phyloP scores from a whole-genome alignment of 2,113 vertebrate species.

The Nicator chloris region DNA sequence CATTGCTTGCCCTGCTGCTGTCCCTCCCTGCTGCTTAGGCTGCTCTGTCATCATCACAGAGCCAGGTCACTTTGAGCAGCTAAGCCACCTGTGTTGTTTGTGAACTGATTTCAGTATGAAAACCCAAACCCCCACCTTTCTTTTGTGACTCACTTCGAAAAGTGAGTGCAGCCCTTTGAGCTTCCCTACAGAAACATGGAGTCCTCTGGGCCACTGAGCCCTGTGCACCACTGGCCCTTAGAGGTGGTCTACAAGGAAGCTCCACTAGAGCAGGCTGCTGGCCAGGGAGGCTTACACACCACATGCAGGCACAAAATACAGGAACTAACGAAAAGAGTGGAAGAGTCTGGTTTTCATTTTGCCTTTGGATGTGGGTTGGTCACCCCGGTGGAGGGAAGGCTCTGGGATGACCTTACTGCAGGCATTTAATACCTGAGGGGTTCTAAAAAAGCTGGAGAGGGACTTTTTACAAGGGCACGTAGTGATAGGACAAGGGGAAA shows the following conservation, averaged over 20 bases:
- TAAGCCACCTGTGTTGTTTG: neutral
- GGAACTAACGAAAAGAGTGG: neutral
- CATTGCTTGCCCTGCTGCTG: neutral
- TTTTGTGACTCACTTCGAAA: neutral
- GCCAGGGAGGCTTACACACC: neutral
- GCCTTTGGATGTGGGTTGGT: neutral
- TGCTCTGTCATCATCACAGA: neutral
- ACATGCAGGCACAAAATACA: neutral
- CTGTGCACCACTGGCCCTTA: neutral
- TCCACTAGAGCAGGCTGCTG: neutral
- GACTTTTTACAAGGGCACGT: neutral
- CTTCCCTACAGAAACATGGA: neutral
- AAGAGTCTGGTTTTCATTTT: neutral
- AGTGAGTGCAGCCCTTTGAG: neutral
- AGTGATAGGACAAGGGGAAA: neutral
- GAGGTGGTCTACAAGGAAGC: neutral
- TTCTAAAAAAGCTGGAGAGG: neutral
- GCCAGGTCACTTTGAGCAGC: neutral
- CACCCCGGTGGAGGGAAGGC: neutral
- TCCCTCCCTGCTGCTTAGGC: neutral
- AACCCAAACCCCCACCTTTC: neutral
- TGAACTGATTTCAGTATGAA: neutral
- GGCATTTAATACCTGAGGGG: neutral
- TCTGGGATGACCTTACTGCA: neutral
- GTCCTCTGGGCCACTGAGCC: rapidly evolving